Evolutionary conservation across 1,140 invertebrate species (phyloP).

Genomic region (Apis laboriosa): DNA sequence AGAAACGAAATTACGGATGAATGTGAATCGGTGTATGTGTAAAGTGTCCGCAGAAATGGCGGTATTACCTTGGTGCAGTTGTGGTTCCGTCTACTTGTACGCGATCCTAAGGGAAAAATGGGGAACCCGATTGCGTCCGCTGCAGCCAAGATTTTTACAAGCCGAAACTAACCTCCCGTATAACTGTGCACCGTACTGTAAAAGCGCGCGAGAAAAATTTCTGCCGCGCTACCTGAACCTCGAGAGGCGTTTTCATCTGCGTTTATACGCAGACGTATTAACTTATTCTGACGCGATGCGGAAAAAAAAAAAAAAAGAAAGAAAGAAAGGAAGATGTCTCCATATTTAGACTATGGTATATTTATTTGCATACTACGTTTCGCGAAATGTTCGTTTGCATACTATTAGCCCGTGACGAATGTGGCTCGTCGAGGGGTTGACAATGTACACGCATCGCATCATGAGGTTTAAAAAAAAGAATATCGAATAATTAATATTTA

Average conservation of each 20-base stretch:
- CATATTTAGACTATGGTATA: slow-evolving; percentile 24
- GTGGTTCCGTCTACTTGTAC: background rate
- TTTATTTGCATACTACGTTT: slow-evolving; percentile 42
- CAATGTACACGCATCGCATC: background rate
- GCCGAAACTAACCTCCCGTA: slow-evolving; percentile 51
- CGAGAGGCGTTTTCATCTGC: slow-evolving; percentile 48
- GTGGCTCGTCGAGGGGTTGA: background rate
- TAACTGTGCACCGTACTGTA: slow-evolving; percentile 49
- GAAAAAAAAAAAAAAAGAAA: slow-evolving; percentile 42
- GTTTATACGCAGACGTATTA: slow-evolving; percentile 58
- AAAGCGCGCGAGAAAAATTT: slow-evolving; percentile 55
- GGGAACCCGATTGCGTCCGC: slow-evolving; percentile 45
- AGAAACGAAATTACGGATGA: too few species aligned
- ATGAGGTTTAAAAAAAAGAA: background rate
- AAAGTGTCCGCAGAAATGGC: background rate
- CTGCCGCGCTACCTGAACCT: slow-evolving; percentile 18
- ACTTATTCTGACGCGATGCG: slow-evolving; percentile 59
- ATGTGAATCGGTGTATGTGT: background rate
- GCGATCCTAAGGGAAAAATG: slow-evolving; percentile 11
- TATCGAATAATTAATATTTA: background rate
- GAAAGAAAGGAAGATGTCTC: slow-evolving; percentile 16
- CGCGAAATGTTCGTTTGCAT: slow-evolving; percentile 35
- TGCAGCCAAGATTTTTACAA: slow-evolving; percentile 60
- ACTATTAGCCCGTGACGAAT: slow-evolving; percentile 27
- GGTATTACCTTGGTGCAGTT: slow-evolving; percentile 11